Evolutionary conservation across 2,888 invertebrate species (phyloP).

Genomic region (Callyntrura sp.): DNA sequence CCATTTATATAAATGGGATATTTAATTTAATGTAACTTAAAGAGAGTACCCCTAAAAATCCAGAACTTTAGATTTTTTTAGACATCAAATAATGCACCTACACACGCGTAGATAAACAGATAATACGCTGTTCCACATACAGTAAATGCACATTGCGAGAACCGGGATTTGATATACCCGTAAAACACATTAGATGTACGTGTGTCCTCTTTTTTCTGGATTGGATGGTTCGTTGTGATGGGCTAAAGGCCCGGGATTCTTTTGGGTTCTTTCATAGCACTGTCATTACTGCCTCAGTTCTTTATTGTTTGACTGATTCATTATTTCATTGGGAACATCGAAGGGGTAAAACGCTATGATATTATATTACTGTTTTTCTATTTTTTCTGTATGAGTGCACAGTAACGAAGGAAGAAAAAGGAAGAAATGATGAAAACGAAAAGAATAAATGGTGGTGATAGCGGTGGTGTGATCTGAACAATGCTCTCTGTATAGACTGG

Average conservation of each 20-base stretch:
- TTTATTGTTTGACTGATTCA: conserved; percentile 31
- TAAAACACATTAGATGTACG: no score
- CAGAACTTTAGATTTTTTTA: no score
- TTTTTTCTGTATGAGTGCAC: background rate
- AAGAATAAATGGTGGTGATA: conserved; percentile 14
- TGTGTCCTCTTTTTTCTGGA: no score
- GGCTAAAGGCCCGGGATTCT: background rate
- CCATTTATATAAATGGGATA: no score
- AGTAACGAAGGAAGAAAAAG: background rate
- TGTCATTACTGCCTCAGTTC: background rate
- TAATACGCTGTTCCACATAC: no score
- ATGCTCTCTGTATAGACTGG: background rate
- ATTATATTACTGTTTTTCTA: background rate
- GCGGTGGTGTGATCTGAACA: conserved; percentile 17
- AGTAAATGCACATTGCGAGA: no score
- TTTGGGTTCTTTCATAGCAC: background rate
- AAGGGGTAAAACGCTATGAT: conserved; percentile 14
- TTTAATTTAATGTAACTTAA: no score
- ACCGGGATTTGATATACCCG: no score
- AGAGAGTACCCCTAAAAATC: no score
- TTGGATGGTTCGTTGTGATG: background rate
- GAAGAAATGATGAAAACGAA: background rate
- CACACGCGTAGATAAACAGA: no score
- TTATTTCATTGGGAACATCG: background rate
- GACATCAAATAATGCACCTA: no score